Base-by-base conservation (phyloP, 2,113 vertebrate genomes). In the Cottus gobio region DNA sequence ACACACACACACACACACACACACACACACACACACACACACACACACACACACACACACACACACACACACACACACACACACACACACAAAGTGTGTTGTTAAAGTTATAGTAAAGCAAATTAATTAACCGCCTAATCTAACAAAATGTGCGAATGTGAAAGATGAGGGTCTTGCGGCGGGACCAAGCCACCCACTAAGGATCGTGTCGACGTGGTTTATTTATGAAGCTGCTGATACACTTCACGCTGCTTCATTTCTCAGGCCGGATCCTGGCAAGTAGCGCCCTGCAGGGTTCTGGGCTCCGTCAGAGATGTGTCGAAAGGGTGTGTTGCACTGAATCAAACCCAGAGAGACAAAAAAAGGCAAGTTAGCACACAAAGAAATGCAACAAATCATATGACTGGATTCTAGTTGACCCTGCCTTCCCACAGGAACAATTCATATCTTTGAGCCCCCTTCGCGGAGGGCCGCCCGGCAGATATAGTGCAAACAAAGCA, bases 161-260 rank as follows among this genome's bases (percentile, higher is more conserved):
- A 48, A 68, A 58, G 85, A 85, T 56, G 1, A 69, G n/a, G n/a
- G n/a, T 67, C 62, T 84, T 71, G 60, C 36, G 9, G 28, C 20
- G 18, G 56, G 50, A 68, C 80, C 86, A 82, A 84, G 70, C 57
- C 36, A 10, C 30, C 44, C 26, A 31, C 13, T 79, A 75, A 76
- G 73, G 13, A 67, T 52, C 58, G 30, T 71, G 22, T 58, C 79
- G 74, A 42, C 58, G 71, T 79, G 69, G 60, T 65, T 57, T 85
- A 78, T 85, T 90, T 75, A 63, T 77, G 26, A 72, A 60, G 26
- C 72, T 56, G 79, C 20, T 79, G 63, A 79, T 66, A 36, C 30
- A 42, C 50, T 85, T 87, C 71, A 50, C n/a, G 7, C 30, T 10
- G 22, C 57, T 83, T 68, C 34, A 11, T 52, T 68, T 42, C 42